A percentile compares a stretch with the other conserved stretches of the same genome.
These are phyloP conservation scores for Epiblema foenella DNA, from an alignment of 2,888 invertebrate genomes.

Conservation along the genomic window DNA sequence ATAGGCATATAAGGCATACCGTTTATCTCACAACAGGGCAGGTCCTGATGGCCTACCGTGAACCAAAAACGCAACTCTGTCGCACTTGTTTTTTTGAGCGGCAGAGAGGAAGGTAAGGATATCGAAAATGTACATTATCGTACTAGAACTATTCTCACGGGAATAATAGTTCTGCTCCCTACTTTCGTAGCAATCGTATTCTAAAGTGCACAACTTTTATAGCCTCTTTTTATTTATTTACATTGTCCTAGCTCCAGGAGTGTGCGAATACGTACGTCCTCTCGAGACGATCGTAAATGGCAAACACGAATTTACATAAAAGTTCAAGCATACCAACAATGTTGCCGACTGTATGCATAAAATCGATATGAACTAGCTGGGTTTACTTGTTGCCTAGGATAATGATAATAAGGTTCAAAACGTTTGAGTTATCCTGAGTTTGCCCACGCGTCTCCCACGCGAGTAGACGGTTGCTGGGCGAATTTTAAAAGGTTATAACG, in stretches of 20 bases:
- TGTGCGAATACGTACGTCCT: constrained; percentile 34
- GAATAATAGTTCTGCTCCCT: not conserved
- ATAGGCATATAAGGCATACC: not conserved
- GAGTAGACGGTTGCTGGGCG: constrained; percentile 22
- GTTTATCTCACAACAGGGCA: too few relatives aligned
- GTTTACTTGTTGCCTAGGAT: constrained; percentile 17
- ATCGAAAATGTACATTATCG: not conserved
- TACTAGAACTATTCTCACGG: constrained; percentile 1
- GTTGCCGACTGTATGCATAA: constrained; percentile 35
- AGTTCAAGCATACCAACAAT: constrained; percentile 39
- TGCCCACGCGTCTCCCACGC: constrained; percentile 61
- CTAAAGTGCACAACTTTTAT: constrained; percentile 30
- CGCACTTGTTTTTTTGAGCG: too few relatives aligned
- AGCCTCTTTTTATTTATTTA: constrained; percentile 39
- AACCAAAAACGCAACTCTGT: too few relatives aligned
- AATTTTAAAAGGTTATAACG: not conserved
- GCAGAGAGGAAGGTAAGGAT: too few relatives aligned
- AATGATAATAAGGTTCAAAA: constrained; percentile 24
- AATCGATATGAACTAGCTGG: constrained; percentile 29
- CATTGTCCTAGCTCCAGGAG: constrained; percentile 35
- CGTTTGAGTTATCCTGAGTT: constrained; percentile 33
- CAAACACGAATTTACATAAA: constrained; percentile 42
- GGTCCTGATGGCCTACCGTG: too few relatives aligned
- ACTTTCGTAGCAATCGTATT: constrained; percentile 16
- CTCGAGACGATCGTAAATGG: constrained; percentile 41